These are phyloP conservation scores for Progne subis DNA, from an alignment of 2,113 vertebrate species.

Conservation along the genomic window DNA sequence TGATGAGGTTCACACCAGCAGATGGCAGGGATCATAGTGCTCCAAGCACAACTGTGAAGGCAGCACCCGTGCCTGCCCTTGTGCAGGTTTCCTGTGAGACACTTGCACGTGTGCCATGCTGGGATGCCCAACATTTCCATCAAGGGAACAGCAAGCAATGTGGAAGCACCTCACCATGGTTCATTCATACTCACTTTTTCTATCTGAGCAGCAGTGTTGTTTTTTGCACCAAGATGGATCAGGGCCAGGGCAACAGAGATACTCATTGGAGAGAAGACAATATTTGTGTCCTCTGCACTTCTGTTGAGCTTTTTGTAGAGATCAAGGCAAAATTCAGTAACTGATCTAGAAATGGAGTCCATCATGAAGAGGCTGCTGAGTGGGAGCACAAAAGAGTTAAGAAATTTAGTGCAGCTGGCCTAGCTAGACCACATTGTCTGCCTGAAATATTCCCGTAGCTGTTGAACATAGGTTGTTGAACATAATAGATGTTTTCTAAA, in stretches of 20 bases:
- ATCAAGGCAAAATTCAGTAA: slow-evolving; percentile 76
- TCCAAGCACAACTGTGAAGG: background rate
- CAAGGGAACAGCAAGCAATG: background rate
- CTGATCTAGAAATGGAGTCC: slow-evolving; percentile 55
- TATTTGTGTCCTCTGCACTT: slow-evolving; percentile 34
- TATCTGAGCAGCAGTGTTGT: slow-evolving; percentile 69
- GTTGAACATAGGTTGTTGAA: background rate
- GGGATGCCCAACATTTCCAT: background rate
- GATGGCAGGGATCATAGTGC: background rate
- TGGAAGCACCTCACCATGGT: background rate
- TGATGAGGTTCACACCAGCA: background rate
- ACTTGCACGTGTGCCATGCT: accelerated
- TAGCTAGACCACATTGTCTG: background rate
- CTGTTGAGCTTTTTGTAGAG: slow-evolving; percentile 70
- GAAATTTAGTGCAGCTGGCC: background rate
- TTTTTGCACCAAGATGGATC: slow-evolving; percentile 65
- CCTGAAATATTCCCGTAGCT: background rate
- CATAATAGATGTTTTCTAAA: background rate
- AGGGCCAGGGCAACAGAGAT: slow-evolving; percentile 71
- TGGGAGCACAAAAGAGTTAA: background rate
- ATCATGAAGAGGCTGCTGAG: background rate
- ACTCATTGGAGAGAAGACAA: slow-evolving; percentile 71
- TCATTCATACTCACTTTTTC: slow-evolving; percentile 49
- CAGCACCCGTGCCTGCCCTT: background rate
- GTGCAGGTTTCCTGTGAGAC: background rate